A percentile compares a stretch with the other conserved stretches of the same genome.
Evolutionary conservation across 2,888 invertebrate genomes (phyloP).

Genomic region (Mesoligia furuncula): DNA sequence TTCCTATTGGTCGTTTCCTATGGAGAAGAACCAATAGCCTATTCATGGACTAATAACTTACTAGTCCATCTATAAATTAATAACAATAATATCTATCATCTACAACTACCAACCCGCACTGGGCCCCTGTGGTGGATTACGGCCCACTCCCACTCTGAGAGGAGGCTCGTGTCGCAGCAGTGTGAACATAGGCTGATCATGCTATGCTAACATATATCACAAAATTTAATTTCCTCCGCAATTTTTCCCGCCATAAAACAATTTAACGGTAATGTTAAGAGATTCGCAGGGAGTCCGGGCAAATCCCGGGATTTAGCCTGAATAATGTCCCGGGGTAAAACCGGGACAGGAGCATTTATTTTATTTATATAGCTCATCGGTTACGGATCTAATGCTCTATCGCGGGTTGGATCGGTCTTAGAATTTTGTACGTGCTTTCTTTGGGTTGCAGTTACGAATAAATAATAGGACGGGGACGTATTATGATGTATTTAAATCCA

Average conservation of each 20-base stretch:
- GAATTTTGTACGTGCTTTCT: conserved; percentile 16
- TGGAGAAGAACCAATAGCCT: too few relatives aligned
- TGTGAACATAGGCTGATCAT: too few relatives aligned
- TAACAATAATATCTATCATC: too few relatives aligned
- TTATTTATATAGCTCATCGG: conserved; percentile 69
- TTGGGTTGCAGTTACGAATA: not conserved
- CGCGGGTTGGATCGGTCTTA: conserved; percentile 26
- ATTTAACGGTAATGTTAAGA: conserved; percentile 67
- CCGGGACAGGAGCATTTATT: conserved; percentile 65
- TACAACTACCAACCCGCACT: too few relatives aligned
- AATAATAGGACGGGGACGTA: not conserved
- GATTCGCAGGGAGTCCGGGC: conserved; percentile 58
- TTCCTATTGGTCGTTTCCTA: too few relatives aligned
- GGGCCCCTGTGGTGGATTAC: not conserved
- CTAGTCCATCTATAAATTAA: not conserved
- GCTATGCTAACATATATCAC: not conserved
- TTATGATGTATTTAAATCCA: not conserved
- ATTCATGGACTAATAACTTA: too few relatives aligned
- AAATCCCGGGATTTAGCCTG: conserved; percentile 67
- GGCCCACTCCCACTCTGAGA: not conserved
- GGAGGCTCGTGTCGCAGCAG: too few relatives aligned
- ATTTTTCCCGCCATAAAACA: conserved; percentile 62
- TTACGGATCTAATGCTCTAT: conserved; percentile 54
- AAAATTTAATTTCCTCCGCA: conserved; percentile 51
- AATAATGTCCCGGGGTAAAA: conserved; percentile 66